Conservation (phyloP, 2,797 vertebrate species). For the Gymnocypris eckloni region DNA sequence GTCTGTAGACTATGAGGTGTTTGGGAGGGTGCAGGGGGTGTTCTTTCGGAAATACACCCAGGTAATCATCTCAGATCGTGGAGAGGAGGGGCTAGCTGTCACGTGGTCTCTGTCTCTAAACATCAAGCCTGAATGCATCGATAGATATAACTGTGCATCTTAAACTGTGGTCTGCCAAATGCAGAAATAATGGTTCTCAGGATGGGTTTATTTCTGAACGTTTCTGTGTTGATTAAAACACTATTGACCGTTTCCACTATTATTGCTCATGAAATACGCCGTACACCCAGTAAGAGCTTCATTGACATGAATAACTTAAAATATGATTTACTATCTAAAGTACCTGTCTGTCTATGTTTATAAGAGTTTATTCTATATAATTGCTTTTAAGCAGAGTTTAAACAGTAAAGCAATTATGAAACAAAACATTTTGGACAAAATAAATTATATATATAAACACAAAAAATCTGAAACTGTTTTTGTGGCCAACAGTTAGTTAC, state of each 20-base stretch:
- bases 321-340: neutral
- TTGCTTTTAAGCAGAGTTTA: neutral
- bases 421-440: neutral
- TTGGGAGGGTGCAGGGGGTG: slow-evolving; percentile 92
- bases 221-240: neutral
- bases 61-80: slow-evolving; percentile 71
- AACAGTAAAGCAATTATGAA: neutral
- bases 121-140: neutral
- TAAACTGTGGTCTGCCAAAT: neutral
- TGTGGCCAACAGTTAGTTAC: neutral
- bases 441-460: neutral
- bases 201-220: neutral
- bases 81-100: neutral
- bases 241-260: no score
- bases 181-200: neutral
- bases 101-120: neutral
- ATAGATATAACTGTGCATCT: neutral
- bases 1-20: slow-evolving; percentile 92
- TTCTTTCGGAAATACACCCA: slow-evolving; percentile 97
- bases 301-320: neutral
- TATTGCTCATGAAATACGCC: neutral
- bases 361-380: no score
- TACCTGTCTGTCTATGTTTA: no score
- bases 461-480: neutral
- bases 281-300: neutral